phyloP scores from a whole-genome alignment of 2,113 vertebrate genomes.

The Eolophus roseicapilla region DNA sequence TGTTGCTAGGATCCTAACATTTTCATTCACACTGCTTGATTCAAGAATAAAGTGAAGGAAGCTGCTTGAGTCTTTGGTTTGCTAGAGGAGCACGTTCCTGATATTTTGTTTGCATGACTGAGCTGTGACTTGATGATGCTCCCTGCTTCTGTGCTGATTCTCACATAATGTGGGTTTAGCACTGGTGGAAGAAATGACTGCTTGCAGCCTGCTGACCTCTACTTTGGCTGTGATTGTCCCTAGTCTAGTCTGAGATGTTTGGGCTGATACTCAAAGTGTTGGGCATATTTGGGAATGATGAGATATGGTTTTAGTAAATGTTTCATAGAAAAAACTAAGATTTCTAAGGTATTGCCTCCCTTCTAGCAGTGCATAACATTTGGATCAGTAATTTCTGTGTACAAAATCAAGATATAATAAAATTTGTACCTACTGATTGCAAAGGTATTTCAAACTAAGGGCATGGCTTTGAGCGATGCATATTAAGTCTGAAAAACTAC shows the following conservation, averaged over 20 bases:
- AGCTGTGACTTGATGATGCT: background rate
- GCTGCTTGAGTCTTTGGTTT: background rate
- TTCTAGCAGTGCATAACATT: background rate
- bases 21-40: background rate
- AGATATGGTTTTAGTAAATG: background rate
- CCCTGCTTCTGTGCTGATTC: background rate
- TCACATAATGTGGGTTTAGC: background rate
- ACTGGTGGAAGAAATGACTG: background rate
- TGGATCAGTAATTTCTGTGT: background rate
- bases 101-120: background rate
- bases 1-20: background rate
- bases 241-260: background rate
- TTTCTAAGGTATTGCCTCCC: background rate
- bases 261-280: background rate
- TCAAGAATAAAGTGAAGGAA: background rate
- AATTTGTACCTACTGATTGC: background rate
- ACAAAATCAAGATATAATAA: background rate
- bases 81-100: background rate
- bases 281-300: background rate
- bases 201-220: background rate
- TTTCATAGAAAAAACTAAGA: background rate
- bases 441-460: background rate
- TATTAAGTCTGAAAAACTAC: background rate
- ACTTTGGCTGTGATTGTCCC: background rate
- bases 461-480: background rate